Conservation (phyloP, 2,888 invertebrate species). For the Brenthis daphne region DNA sequence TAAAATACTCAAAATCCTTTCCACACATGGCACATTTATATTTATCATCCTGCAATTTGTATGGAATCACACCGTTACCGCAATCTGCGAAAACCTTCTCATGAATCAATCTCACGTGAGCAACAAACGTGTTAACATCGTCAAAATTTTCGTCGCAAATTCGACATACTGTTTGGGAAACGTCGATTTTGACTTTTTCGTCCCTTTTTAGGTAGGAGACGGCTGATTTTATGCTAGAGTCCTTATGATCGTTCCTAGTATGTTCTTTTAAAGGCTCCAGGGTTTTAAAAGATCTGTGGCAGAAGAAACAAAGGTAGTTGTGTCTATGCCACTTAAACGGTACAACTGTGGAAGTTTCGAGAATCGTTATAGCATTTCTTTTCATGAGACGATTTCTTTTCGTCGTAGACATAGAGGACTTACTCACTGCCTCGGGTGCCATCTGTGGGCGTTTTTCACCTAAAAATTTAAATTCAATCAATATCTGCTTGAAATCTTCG, state of each 20-base stretch:
- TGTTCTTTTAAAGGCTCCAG: slow-evolving; percentile 65
- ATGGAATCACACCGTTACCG: slow-evolving; percentile 65
- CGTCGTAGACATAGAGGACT: slow-evolving; percentile 63
- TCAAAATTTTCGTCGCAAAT: slow-evolving; percentile 50
- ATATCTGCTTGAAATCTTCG: slow-evolving; percentile 7
- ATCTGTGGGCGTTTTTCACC: slow-evolving; percentile 51
- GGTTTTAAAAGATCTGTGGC: slow-evolving; percentile 63
- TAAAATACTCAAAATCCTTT: slow-evolving; percentile 64
- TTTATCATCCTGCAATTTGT: slow-evolving; percentile 51
- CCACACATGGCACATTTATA: slow-evolving; percentile 64
- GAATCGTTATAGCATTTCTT: slow-evolving; percentile 62
- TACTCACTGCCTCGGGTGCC: slow-evolving; percentile 50
- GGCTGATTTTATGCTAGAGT: slow-evolving; percentile 59
- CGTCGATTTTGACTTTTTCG: slow-evolving; percentile 72
- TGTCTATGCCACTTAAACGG: slow-evolving; percentile 77
- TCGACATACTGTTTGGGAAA: slow-evolving; percentile 53
- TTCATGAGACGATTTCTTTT: slow-evolving; percentile 68
- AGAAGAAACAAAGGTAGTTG: slow-evolving; percentile 71
- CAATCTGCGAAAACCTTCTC: slow-evolving; percentile 50
- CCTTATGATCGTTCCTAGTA: slow-evolving; percentile 55
- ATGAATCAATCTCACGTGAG: slow-evolving; percentile 58
- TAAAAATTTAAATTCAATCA: slow-evolving; percentile 63
- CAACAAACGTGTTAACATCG: slow-evolving; percentile 50
- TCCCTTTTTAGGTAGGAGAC: slow-evolving; percentile 65
- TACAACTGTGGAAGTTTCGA: slow-evolving; percentile 62